Evolutionary conservation across 2,888 invertebrate genomes (phyloP).

Genomic region (Girardia tigrina): DNA sequence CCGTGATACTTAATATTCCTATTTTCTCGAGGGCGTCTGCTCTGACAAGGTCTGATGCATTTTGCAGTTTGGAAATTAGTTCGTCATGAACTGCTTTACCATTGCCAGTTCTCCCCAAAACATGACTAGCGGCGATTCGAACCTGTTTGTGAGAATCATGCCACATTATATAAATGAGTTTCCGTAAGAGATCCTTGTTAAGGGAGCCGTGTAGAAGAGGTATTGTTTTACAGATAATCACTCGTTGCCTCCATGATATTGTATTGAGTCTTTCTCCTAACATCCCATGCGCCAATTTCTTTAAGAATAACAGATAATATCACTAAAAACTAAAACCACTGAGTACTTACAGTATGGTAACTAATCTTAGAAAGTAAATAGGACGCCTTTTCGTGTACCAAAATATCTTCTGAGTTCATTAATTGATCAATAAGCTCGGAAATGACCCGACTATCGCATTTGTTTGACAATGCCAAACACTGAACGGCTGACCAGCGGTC

Average conservation of each 20-base stretch:
- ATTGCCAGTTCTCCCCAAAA: constrained; percentile 48
- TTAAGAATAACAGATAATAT: constrained; percentile 34
- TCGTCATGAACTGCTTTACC: constrained; percentile 49
- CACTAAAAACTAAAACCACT: not conserved
- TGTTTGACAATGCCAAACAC: constrained; percentile 47
- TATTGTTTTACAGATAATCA: constrained; percentile 47
- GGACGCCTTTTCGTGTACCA: constrained; percentile 45
- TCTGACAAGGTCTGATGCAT: constrained; percentile 42
- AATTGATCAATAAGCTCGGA: constrained; percentile 47
- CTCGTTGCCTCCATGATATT: constrained; percentile 47
- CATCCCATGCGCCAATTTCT: constrained; percentile 49
- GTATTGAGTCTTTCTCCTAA: constrained; percentile 49
- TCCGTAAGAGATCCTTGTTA: constrained; percentile 40
- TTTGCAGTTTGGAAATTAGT: constrained; percentile 41
- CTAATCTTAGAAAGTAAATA: constrained; percentile 45
- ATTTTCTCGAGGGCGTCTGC: constrained; percentile 47
- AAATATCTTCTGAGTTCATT: constrained; percentile 44
- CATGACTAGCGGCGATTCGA: constrained; percentile 46
- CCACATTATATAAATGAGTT: constrained; percentile 48
- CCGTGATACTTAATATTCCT: constrained; percentile 48
- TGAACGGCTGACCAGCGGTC: constrained; percentile 50
- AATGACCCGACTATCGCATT: constrained; percentile 47
- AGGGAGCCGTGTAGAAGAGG: constrained; percentile 46
- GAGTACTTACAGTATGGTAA: too few relatives aligned
- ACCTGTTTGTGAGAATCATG: constrained; percentile 46